Base-by-base conservation (phyloP, 1,140 invertebrate species). In the Hyles vespertilio region DNA sequence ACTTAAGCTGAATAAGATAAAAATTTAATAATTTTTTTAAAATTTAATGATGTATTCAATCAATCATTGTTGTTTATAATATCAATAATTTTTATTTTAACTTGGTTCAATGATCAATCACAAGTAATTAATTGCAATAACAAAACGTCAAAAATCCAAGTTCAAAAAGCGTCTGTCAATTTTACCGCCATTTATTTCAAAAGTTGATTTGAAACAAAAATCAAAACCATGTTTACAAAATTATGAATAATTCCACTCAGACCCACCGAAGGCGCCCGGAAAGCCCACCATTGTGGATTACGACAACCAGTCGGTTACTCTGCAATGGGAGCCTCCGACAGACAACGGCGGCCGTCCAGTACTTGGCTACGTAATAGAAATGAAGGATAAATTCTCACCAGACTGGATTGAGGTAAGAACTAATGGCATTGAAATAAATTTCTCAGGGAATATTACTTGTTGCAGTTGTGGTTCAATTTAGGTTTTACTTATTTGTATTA, bases 321-420 rank as follows among this genome's bases (percentile, higher is more conserved):
- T 99, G 32, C 94, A 95, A 84, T 99, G 98, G 98, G 92, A 93
- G 48, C 93, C 94, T 74, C 98, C 98, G 8, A 92, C 93, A 36
- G 95, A 91, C 62, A 97, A 99, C 83, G 98, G 98, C 77, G 98
- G 98, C 33, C 92, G 98, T 61, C 96, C 98, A n/a, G 97, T 99
- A 64, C 93, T 94, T 51, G 96, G 98, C 69, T 99, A 99, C 74
- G 92, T 98, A 32, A 92, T 99, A 49, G 98, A 99, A 90, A 97
- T 97, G 90, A 98, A 98, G 80, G 97, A 98, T 77, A 99, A 99
- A 90, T 95, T 96, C 72, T 92, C 95, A 12, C 91, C 93, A 8
- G 96, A 97, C 57, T 98, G 97, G 97, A 90, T 91, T 22, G 22
- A 22, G 22, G 22, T 22, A 22, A 22, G 22, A 22, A 22, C 22